A percentile compares a stretch with the other conserved stretches of the same genome.
Evolutionary conservation across 1,140 invertebrate genomes (phyloP).

Genomic region (Littorina saxatilis): DNA sequence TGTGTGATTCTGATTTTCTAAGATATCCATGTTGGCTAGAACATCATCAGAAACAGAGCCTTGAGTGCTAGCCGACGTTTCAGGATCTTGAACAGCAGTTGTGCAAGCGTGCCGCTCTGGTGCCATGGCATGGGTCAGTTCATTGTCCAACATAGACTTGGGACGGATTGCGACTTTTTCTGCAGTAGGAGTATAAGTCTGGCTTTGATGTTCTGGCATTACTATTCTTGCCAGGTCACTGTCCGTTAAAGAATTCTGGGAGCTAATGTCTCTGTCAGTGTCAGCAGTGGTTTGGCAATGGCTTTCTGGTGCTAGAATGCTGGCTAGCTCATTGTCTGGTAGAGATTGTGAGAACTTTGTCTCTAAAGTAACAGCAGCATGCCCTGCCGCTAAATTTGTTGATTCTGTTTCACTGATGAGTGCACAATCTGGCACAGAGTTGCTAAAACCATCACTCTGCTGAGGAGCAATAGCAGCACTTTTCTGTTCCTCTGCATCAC

Average conservation of each 20-base stretch:
- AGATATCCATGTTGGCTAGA: neutral
- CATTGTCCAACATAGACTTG: neutral
- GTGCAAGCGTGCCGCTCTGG: neutral
- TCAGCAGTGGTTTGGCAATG: too few relatives aligned
- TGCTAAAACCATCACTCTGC: neutral
- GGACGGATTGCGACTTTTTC: too few relatives aligned
- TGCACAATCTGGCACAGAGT: constrained; percentile 26
- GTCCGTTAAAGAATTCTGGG: constrained; percentile 14
- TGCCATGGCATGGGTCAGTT: neutral
- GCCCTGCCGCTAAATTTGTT: neutral
- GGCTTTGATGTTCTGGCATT: neutral
- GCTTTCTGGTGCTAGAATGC: too few relatives aligned
- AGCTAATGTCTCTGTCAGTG: too few relatives aligned
- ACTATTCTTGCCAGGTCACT: constrained; percentile 1
- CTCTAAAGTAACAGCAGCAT: too few relatives aligned
- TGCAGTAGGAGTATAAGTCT: neutral
- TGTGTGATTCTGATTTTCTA: neutral
- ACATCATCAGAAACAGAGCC: neutral
- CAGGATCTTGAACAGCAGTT: too few relatives aligned
- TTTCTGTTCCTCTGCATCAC: neutral
- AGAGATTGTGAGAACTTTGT: too few relatives aligned
- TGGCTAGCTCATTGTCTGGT: constrained; percentile 13
- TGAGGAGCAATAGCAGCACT: neutral
- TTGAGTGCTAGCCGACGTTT: too few relatives aligned
- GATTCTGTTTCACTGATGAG: neutral